A percentile compares a stretch with the other conserved stretches of the same genome.
Conservation (phyloP, 2,113 vertebrate genomes). For the Morone saxatilis region DNA sequence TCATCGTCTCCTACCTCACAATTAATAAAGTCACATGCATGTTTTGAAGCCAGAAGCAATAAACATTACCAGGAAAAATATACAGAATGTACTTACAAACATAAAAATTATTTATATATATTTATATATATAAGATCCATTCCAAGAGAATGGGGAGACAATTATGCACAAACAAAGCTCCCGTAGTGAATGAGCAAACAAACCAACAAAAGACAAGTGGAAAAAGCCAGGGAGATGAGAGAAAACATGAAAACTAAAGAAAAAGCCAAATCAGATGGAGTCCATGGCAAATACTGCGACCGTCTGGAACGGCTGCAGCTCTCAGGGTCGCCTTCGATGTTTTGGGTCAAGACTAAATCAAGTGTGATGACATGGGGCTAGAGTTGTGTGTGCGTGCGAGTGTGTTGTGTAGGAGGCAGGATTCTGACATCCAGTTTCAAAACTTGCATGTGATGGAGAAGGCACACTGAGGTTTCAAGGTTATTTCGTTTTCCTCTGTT, state of each 20-base stretch:
- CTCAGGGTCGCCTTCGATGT: conserved; percentile 68
- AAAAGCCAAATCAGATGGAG: conserved; percentile 74
- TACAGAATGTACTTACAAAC: conserved; percentile 97
- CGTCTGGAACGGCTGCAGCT: conserved; percentile 57
- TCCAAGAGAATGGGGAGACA: conserved; percentile 84
- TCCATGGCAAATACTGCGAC: conserved; percentile 55
- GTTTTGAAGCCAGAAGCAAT: conserved; percentile 88
- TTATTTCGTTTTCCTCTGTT: conserved; percentile 79
- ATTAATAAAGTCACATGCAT: conserved; percentile 84
- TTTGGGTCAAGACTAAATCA: conserved; percentile 74
- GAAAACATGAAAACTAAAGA: conserved; percentile 50
- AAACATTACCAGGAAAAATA: conserved; percentile 86
- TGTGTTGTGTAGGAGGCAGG: conserved; percentile 43
- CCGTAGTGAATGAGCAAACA: conserved; percentile 64
- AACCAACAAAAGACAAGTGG: conserved; percentile 56
- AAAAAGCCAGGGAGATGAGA: conserved; percentile 56
- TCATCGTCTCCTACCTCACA: conserved; percentile 74
- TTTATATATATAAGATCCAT: conserved; percentile 93
- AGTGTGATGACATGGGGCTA: conserved; percentile 58
- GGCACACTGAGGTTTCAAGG: conserved; percentile 96
- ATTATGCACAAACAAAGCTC: conserved; percentile 85
- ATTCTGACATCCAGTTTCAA: conserved; percentile 89
- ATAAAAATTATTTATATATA: conserved; percentile 90
- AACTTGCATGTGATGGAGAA: conserved; percentile 91
- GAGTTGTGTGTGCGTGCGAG: conserved; percentile 15